Evolutionary conservation across 2,113 vertebrate genomes (phyloP).

Genomic region (Calidris pugnax): DNA sequence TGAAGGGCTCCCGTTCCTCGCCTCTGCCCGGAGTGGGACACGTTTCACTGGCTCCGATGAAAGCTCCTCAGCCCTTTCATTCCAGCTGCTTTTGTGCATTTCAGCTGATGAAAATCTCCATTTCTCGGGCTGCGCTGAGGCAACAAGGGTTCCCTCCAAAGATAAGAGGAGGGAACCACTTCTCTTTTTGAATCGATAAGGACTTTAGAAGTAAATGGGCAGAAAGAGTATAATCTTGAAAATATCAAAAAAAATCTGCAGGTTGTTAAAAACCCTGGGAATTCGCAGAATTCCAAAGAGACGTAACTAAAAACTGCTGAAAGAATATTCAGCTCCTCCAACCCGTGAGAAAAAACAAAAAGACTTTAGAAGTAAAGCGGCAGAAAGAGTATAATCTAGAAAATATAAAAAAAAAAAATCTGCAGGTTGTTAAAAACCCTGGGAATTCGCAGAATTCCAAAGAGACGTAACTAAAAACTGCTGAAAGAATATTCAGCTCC

Average conservation of each 20-base stretch:
- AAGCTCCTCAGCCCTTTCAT: background rate
- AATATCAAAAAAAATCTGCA: background rate
- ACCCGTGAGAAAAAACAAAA: accelerated
- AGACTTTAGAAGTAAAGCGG: background rate
- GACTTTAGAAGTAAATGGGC: background rate
- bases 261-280: background rate
- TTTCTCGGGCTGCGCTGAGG: background rate
- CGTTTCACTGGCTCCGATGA: background rate
- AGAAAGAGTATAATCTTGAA: background rate
- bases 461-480: background rate
- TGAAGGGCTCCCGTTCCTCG: background rate
- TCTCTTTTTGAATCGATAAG: background rate
- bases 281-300: background rate
- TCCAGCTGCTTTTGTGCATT: background rate
- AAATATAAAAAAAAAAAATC: background rate
- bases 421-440: background rate
- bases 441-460: background rate
- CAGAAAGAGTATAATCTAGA: background rate
- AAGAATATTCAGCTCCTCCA: background rate
- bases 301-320: background rate
- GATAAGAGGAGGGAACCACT: background rate
- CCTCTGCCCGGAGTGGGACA: background rate
- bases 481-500: background rate
- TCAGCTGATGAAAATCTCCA: background rate
- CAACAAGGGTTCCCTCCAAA: background rate